These are phyloP conservation scores for Cinclus cinclus DNA, from an alignment of 2,113 vertebrate species.

Conservation along the genomic window DNA sequence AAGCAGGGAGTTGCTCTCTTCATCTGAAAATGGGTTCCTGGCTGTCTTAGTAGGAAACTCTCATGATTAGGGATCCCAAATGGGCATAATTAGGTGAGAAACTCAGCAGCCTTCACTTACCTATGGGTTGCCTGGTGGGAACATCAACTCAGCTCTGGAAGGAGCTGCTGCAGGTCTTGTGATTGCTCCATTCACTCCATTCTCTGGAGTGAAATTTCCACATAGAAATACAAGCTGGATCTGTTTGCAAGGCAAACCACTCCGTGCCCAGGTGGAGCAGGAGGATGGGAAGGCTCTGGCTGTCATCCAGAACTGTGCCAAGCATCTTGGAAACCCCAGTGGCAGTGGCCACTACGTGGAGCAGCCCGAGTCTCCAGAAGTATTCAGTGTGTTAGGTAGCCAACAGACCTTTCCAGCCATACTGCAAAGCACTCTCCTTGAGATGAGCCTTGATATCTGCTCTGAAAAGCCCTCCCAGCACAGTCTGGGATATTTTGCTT, in stretches of 20 bases:
- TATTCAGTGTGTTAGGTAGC: not conserved
- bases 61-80: not conserved
- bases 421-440: not conserved
- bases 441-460: not conserved
- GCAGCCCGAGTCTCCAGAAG: too few relatives aligned
- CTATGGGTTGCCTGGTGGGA: not conserved
- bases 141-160: not conserved
- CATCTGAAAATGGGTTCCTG: not conserved
- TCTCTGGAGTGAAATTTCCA: not conserved
- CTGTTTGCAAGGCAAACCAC: not conserved
- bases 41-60: not conserved
- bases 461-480: not conserved
- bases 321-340: not conserved
- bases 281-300: not conserved
- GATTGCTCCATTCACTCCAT: too few relatives aligned
- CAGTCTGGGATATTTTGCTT: not conserved
- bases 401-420: not conserved
- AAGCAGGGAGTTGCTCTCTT: not conserved
- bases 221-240: not conserved
- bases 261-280: not conserved
- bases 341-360: fast-evolving
- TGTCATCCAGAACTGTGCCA: not conserved
- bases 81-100: not conserved
- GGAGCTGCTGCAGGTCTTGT: not conserved
- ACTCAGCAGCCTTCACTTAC: not conserved